Conservation (phyloP, 2,113 vertebrate species). For the Astatotilapia flaviijosephi region DNA sequence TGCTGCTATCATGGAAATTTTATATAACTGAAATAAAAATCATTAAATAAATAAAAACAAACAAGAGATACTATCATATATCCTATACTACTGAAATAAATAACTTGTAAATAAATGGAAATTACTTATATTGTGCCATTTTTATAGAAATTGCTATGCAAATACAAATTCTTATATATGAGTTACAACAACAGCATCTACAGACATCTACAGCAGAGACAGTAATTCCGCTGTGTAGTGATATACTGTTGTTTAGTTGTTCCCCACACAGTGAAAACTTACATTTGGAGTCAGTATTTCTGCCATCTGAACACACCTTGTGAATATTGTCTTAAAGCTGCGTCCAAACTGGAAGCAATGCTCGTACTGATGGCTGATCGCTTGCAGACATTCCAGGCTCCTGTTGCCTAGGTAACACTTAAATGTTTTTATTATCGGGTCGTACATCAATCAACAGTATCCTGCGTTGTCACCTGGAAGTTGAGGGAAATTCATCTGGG, state of each 20-base stretch:
- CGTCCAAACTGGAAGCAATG: neutral
- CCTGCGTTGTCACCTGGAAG: neutral
- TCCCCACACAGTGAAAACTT: neutral
- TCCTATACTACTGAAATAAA: neutral
- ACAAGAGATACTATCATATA: neutral
- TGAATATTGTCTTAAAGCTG: neutral
- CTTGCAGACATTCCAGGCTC: neutral
- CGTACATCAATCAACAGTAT: neutral
- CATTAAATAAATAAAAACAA: neutral
- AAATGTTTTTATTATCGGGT: neutral
- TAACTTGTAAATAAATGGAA: neutral
- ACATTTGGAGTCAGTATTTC: neutral
- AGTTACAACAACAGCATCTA: neutral
- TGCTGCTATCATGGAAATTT: neutral
- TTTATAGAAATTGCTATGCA: neutral
- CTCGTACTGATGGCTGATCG: neutral
- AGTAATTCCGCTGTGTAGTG: neutral
- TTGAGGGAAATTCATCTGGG: neutral
- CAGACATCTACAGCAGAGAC: neutral
- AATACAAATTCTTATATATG: neutral
- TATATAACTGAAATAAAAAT: neutral
- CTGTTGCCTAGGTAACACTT: neutral
- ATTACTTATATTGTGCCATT: neutral
- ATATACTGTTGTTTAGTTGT: neutral
- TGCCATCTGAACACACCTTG: neutral